Evolutionary conservation across 2,888 invertebrate genomes (phyloP).

Genomic region (Sinodicranocentrus sp.): DNA sequence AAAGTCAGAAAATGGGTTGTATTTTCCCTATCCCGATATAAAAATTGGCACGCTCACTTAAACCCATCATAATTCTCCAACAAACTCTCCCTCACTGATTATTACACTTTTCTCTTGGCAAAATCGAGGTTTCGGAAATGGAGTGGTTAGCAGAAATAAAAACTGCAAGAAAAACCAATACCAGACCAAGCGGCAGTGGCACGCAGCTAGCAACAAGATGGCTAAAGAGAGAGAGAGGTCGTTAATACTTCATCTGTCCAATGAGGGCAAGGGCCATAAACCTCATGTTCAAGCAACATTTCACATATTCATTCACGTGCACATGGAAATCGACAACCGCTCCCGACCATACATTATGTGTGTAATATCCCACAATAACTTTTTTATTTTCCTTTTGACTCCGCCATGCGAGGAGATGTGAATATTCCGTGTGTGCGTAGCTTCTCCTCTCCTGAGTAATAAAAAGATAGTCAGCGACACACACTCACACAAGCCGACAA

Average conservation of each 20-base stretch:
- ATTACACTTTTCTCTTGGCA: not conserved
- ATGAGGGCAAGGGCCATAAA: conserved; percentile 60
- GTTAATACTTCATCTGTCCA: conserved; percentile 57
- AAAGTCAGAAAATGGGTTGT: no score
- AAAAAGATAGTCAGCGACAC: conserved; percentile 46
- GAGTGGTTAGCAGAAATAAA: not conserved
- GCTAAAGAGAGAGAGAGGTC: conserved; percentile 19
- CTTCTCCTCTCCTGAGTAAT: conserved; percentile 50
- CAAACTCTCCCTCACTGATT: not conserved
- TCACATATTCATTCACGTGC: conserved; percentile 44
- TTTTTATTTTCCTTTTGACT: not conserved
- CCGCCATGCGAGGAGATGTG: conserved; percentile 21
- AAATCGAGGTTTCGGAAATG: conserved; percentile 14
- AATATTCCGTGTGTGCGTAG: conserved; percentile 61
- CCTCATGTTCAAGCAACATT: conserved; percentile 32
- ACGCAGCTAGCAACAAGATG: conserved; percentile 3
- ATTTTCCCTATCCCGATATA: not conserved
- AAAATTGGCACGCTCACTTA: conserved; percentile 35
- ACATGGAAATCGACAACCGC: conserved; percentile 1
- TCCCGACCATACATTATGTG: conserved; percentile 18
- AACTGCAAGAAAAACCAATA: not conserved
- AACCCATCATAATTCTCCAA: conserved; percentile 42
- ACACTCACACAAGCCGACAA: conserved; percentile 24
- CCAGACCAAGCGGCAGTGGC: not conserved
- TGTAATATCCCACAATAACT: conserved; percentile 24